These are phyloP conservation scores for Chymomyza caudatula DNA, from an alignment of 2,888 invertebrate species.

Conservation along the genomic window DNA sequence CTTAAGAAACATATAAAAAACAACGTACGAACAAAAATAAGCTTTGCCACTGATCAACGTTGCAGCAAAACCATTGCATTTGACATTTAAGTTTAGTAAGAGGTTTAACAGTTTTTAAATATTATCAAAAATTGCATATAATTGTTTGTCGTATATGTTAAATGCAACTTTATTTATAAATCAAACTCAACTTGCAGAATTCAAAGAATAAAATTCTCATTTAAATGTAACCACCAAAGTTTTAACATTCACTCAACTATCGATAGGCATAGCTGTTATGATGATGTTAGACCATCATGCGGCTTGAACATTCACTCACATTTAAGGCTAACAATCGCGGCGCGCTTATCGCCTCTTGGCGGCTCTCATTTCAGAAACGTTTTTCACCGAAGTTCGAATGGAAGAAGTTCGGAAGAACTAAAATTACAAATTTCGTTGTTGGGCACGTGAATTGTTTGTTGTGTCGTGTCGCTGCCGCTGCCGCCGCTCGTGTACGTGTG, in stretches of 20 bases:
- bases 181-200: too few species aligned
- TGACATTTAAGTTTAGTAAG: too few species aligned
- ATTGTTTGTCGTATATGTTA: too few species aligned
- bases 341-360: conserved; percentile 29
- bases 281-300: not conserved
- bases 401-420: not conserved
- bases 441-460: conserved; percentile 58
- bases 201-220: too few species aligned
- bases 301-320: not conserved
- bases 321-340: not conserved
- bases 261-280: not conserved
- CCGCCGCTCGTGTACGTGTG: conserved; percentile 32
- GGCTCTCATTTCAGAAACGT: not conserved
- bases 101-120: too few species aligned
- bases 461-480: conserved; percentile 33
- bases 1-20: too few species aligned
- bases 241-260: not conserved
- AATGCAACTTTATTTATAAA: too few species aligned
- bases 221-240: not conserved
- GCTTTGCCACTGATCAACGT: too few species aligned
- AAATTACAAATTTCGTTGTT: conserved; percentile 14
- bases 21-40: too few species aligned
- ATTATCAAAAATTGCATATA: too few species aligned
- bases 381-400: not conserved
- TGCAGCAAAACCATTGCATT: too few species aligned